Evolutionary conservation across 2,797 vertebrate genomes (phyloP), one percentile per base, ranked within the genome.

Genomic region (Chromis chromis): DNA sequence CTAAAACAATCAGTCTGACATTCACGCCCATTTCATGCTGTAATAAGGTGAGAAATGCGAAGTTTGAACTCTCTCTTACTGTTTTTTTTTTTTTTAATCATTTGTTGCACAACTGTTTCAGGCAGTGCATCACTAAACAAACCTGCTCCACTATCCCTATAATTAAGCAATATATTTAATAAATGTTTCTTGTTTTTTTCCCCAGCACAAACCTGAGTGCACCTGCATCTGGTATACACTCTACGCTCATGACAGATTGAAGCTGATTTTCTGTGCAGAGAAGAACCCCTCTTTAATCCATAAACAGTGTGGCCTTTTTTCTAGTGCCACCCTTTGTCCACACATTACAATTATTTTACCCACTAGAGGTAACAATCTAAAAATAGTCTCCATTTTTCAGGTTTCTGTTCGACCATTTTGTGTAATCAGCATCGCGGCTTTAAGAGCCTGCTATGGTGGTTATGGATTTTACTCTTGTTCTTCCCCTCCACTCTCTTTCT

Each of bases 391-490:
- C 33, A 36, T 36, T 36, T 36, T 10, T 11, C 3, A 36, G 44
- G 19, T 53, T 21, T 53, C 12, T 16, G 13, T 53, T 52, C 21
- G 11, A 27, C 46, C 46, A 49, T 49, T 49, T 49, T 49, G 19
- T 49, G 46, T 27, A 36, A 52, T 44, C 19, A 46, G 9, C 17
- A 9, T 25, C 21, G 10, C 44, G 27, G 39, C 27, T 17, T 49
- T 11, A n/a, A n/a, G 13, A 7, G 1, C 3, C 11, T 21, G 12
- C 49, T n/a, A 8, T 39, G 5, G 11, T 25, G 42, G n/a, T 16
- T 21, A n/a, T 70, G 60, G 53, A 56, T 50, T 75, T 70, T 25
- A 16, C 3, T 52, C 33, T 64, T 33, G 4, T 74, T 59, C 44
- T 31, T 61, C 33, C 16, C 7, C 44, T 22, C n/a, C 40, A 19